Base-by-base conservation (phyloP, 2,888 invertebrate species). In the Prosopocoilus inquinatus region DNA sequence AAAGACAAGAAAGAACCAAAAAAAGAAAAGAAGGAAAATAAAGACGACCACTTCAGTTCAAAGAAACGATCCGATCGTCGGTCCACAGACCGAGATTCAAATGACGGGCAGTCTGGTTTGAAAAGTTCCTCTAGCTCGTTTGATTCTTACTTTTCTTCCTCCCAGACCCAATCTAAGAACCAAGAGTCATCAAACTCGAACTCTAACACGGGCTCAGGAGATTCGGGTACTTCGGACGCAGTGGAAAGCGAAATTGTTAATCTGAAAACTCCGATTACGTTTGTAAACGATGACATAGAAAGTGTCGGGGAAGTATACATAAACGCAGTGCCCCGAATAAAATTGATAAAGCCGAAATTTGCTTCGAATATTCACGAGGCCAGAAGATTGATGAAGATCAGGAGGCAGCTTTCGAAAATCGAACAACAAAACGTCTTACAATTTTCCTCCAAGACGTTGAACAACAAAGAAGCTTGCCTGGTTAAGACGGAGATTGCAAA, bases 11-110 rank as follows among this genome's bases (percentile, higher is more conserved):
- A 70, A 65, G 58, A 63, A 13, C 13, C 51, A 2, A 60, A 62
- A 49, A 56, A 55, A 11, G 67, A 69, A 11, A 70, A 68, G 52
- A 66, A 67, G 20, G 63, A 69, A 45, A 63, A 58, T 2, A 80
- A 80, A 53, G 90, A 91, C 68, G 90, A 91, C 73, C 90, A 90
- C 70, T 86, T 84, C 55, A 84, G 85, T 64, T 78, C 84, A 3
- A 85, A 86, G 35, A 86, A 88, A 67, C 82, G 81, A 9, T 82
- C 81, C 39, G 82, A 83, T 50, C 81, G 91, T 5, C 80, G 90
- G 47, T 91, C 91, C 0, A 88, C 89, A 0, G 91, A 89, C 64
- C 80, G 89, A 58, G 90, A 92, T 75, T 91, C 91, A 1, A 90
- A 89, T 64, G 91, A 90, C 70, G 90, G 87, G 35, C 77, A 78